Conservation (phyloP, 2,888 invertebrate genomes). For the Megalurothrips usitatus region DNA sequence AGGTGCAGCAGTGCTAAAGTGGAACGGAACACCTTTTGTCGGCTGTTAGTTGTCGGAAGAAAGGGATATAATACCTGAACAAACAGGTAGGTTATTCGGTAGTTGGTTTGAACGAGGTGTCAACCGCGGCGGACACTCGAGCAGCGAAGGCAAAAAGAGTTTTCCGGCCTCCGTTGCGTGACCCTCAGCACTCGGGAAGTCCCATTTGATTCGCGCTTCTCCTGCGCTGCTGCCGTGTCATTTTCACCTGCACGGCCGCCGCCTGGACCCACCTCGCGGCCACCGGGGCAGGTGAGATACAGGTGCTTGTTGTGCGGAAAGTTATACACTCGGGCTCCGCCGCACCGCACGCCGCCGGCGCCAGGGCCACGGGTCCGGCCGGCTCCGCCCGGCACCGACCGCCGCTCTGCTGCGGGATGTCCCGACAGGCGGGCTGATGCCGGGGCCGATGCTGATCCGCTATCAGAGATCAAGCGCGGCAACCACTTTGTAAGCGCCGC, state of each 20-base stretch:
- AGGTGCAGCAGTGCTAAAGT: too few relatives aligned
- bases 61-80: too few relatives aligned
- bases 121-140: too few relatives aligned
- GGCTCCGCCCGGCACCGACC: background rate
- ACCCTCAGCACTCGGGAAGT: too few relatives aligned
- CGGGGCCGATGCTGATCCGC: background rate
- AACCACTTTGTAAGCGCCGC: conserved; percentile 23
- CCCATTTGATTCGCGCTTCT: too few relatives aligned
- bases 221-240: background rate
- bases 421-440: conserved; percentile 1
- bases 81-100: too few relatives aligned
- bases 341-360: background rate
- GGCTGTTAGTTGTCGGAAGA: too few relatives aligned
- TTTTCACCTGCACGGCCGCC: background rate
- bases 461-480: conserved; percentile 18
- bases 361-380: background rate
- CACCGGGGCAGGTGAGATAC: background rate
- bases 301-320: background rate
- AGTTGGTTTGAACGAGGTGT: too few relatives aligned
- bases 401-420: background rate
- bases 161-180: too few relatives aligned
- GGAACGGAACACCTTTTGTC: too few relatives aligned
- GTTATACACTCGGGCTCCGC: background rate
- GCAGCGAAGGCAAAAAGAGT: too few relatives aligned
- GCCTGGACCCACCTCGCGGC: too few relatives aligned